Evolutionary conservation across 2,797 vertebrate genomes (phyloP), one percentile per base, ranked within the genome.

Genomic region (Acestrorhynchus altus): DNA sequence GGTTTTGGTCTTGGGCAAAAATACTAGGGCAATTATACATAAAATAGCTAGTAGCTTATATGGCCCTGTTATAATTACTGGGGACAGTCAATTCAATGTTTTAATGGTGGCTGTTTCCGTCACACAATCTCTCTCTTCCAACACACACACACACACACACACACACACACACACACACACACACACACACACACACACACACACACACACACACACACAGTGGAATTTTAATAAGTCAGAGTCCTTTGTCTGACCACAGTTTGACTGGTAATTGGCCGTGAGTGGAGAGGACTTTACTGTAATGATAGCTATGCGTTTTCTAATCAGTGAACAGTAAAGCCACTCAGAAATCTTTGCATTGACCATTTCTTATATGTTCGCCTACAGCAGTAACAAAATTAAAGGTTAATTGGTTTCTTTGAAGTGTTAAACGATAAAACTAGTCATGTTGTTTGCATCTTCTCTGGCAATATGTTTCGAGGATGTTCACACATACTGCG

Each of bases 21-120:
- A 28, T 64, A 73, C 79, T 77, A 78, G 31, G 69, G 71, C 63
- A 71, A 77, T 78, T 76, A 81, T 81, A 70, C 28, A 52, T 49
- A 42, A 54, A 40, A 51, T 56, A 66, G 39, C 68, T 65, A 72
- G 40, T 42, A 49, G 66, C 16, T 61, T 60, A 31, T 22, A 60
- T 44, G 22, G 16, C 8, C 40, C 28, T 44, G 52, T 22, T 28
- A 13, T 79, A 79, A 74, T 74, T 74, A 54, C 16, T 68, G 71
- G 63, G 22, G 64, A 60, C 64, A 68, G 44, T 67, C 64, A 74
- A 59, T 60, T 59, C 35, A 56, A 9, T 63, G 66, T 61, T 59
- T n/a, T 66, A 66, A 72, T 73, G 64, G 61, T 67, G 51, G 51
- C 46, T 57, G 5, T 72, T 28, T 66, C 51, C 28, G 57, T 4